phyloP scores from a whole-genome alignment of 2,888 invertebrate species.

The Nymphalis urticae region DNA sequence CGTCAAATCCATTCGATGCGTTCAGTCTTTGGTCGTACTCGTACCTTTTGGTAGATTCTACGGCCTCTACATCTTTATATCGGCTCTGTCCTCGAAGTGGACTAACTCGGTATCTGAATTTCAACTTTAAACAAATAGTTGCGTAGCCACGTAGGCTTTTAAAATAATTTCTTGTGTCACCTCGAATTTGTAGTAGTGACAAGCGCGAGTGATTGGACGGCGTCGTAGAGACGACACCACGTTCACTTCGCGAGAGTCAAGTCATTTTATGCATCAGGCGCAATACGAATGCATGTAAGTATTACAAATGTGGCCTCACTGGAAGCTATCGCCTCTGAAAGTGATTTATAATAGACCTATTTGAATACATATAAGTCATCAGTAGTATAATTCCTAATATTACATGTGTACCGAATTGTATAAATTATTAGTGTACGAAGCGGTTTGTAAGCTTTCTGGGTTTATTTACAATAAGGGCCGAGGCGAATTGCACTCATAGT shows the following conservation, averaged over 20 bases:
- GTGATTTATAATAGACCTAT: conserved; percentile 56
- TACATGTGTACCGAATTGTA: conserved; percentile 68
- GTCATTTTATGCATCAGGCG: not conserved
- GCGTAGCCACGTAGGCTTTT: not conserved
- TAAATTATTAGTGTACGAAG: conserved; percentile 66
- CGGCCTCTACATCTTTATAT: not conserved
- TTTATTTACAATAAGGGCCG: conserved; percentile 66
- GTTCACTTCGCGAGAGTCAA: conserved; percentile 5
- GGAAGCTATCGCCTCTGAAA: not conserved
- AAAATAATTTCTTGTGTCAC: not conserved
- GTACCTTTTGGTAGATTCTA: conserved; percentile 21
- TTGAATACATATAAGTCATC: conserved; percentile 48
- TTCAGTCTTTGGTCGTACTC: conserved; percentile 16
- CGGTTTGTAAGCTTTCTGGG: conserved; percentile 64
- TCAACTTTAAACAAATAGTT: conserved; percentile 3
- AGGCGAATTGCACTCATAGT: conserved; percentile 53
- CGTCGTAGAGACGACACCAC: not conserved
- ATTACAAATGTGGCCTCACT: conserved; percentile 7
- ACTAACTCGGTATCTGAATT: conserved; percentile 4
- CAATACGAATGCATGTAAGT: conserved; percentile 5
- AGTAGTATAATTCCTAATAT: conserved; percentile 53
- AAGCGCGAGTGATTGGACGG: conserved; percentile 1
- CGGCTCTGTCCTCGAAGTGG: not conserved
- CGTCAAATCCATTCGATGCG: conserved; percentile 12
- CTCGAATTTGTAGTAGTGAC: not conserved